Evolutionary conservation across 2,888 invertebrate genomes (phyloP).

Genomic region (Leucoptera coffeella): DNA sequence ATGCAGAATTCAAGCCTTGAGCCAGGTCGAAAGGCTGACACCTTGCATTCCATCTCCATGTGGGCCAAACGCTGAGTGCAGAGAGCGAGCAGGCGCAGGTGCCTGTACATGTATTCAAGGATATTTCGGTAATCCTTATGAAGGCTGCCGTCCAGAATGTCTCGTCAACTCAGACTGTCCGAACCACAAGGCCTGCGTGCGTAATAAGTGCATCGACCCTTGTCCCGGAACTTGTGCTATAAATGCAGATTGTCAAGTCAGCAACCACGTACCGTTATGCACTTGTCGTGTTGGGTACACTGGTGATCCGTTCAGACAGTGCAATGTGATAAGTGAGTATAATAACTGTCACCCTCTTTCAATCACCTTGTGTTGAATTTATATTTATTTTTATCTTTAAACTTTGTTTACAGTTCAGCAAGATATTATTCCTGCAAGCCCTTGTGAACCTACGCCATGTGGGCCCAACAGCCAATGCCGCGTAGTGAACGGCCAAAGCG

Average conservation of each 20-base stretch:
- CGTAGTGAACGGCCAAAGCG: constrained; percentile 52
- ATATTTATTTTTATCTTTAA: constrained; percentile 9
- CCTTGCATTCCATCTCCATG: constrained; percentile 60
- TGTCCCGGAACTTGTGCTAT: constrained; percentile 73
- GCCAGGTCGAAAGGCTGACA: constrained; percentile 21
- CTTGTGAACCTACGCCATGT: constrained; percentile 58
- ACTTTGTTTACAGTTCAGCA: constrained; percentile 23
- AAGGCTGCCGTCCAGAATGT: constrained; percentile 71
- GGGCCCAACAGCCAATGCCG: constrained; percentile 59
- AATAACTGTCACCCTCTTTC: too few relatives aligned
- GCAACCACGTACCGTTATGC: constrained; percentile 64
- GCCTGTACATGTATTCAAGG: constrained; percentile 65
- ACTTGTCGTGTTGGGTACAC: constrained; percentile 60
- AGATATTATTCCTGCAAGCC: constrained; percentile 23
- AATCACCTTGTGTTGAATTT: too few relatives aligned
- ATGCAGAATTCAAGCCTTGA: constrained; percentile 31
- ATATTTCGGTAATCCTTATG: constrained; percentile 75
- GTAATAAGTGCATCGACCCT: constrained; percentile 70
- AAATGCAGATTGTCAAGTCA: constrained; percentile 69
- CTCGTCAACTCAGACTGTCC: constrained; percentile 66
- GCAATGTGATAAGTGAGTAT: constrained; percentile 23
- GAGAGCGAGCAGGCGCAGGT: constrained; percentile 50
- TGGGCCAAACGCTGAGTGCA: constrained; percentile 58
- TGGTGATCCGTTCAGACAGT: constrained; percentile 68
- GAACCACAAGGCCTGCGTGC: constrained; percentile 62